phyloP scores from a whole-genome alignment of 1,140 invertebrate genomes.

The Tetranychus cinnabarinus region DNA sequence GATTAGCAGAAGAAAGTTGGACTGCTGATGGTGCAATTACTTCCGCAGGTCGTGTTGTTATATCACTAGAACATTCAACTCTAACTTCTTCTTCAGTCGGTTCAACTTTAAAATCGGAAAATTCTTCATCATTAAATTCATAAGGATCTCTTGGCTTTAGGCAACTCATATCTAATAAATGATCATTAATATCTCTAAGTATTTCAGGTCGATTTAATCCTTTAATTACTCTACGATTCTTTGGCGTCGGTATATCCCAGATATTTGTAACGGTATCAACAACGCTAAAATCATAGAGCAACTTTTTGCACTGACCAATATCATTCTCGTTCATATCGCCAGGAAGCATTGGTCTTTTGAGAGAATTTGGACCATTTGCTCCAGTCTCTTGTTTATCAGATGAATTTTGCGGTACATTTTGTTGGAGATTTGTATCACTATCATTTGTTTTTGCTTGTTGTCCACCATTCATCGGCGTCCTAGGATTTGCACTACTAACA shows the following conservation, averaged over 20 bases:
- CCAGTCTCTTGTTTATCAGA: neutral
- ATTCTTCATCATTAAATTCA: slow-evolving; percentile 31
- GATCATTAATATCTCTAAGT: neutral
- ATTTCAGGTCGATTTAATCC: neutral
- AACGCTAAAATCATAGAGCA: slow-evolving; percentile 11
- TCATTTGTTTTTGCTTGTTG: neutral
- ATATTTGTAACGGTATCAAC: neutral
- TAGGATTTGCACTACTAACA: neutral
- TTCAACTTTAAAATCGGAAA: slow-evolving; percentile 43
- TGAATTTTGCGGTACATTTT: neutral
- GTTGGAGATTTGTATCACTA: neutral
- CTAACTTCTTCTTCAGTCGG: neutral
- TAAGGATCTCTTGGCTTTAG: slow-evolving; percentile 31
- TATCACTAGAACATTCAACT: neutral
- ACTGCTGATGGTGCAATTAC: neutral
- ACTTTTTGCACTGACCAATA: neutral
- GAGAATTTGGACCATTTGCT: neutral
- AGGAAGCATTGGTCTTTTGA: slow-evolving; percentile 1
- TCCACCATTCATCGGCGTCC: neutral
- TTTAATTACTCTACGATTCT: slow-evolving; percentile 6
- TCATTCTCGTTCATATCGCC: neutral
- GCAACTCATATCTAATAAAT: neutral
- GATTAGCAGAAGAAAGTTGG: neutral
- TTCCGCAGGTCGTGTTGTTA: neutral
- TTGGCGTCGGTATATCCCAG: neutral